phyloP scores from a whole-genome alignment of 2,113 vertebrate species.

The Eulemur macaco region DNA sequence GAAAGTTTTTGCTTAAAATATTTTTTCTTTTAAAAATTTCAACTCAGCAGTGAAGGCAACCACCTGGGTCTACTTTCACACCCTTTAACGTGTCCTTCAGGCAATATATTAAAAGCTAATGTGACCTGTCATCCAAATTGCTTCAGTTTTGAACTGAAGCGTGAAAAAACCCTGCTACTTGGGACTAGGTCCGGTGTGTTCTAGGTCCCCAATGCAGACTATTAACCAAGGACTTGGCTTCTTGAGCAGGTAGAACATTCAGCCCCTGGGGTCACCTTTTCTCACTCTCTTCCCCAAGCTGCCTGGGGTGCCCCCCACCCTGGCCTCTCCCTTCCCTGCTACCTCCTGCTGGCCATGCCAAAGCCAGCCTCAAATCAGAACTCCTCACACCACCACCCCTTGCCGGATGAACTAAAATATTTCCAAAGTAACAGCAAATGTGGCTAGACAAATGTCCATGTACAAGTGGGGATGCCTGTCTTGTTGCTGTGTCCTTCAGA shows the following conservation, averaged over 20 bases:
- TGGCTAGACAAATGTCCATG: neutral
- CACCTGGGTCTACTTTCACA: constrained; percentile 38
- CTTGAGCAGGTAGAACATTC: neutral
- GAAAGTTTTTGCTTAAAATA: constrained; percentile 61
- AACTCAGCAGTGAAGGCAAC: constrained; percentile 57
- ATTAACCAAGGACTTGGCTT: neutral
- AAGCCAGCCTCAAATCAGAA: neutral
- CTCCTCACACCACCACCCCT: neutral
- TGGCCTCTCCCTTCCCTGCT: neutral
- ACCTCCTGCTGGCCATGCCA: neutral
- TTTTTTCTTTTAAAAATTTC: constrained; percentile 48
- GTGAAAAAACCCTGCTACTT: neutral
- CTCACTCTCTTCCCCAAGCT: neutral
- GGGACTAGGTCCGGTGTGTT: neutral
- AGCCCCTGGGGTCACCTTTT: neutral
- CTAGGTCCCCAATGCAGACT: neutral
- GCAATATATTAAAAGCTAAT: neutral
- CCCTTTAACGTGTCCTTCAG: neutral
- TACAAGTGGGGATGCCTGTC: neutral
- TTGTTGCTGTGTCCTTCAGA: neutral
- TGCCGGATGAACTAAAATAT: neutral
- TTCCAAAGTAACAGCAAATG: neutral
- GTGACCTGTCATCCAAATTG: constrained; percentile 21
- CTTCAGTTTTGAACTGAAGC: neutral
- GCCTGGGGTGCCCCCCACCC: neutral